Evolutionary conservation across 2,797 vertebrate genomes (phyloP), one percentile per base, ranked within the genome.

Genomic region (Gymnoscopelus microlampas): DNA sequence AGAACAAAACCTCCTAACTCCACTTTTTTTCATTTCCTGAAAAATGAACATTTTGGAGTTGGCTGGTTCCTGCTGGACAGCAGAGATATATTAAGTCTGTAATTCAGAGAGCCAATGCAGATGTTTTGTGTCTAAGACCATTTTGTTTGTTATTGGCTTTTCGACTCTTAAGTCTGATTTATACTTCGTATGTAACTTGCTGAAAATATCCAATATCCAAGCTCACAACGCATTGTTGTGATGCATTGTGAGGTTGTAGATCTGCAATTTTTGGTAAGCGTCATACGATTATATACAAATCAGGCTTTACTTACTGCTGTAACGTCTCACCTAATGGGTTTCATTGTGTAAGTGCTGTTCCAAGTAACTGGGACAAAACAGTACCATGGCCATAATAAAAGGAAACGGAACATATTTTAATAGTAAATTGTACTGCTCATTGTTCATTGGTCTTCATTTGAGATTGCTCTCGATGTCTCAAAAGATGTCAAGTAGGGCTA

Each of bases 401-500:
- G 79, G 82, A 77, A 88, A 14, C 53, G 10, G 8, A 58, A 82
- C 23, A 48, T 71, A 60, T 84, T 80, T 54, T 54, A 68, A 62
- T 62, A n/a, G n/a, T n/a, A 82, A 85, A 86, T 50, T 14, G 39
- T 53, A 49, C 61, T 32, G 54, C 14, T 55, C 5, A 65, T 44
- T 64, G 26, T 64, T 10, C 2, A 44, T 32, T 54, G 7, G 51
- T 50, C n/a, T 50, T 9, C 71, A 77, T 77, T 68, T 77, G 69
- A 70, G 15, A 57, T 35, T 35, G 5, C 5, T 55, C n/a, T 15
- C 66, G 29, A 88, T 77, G 88, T 19, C 19, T 19, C 19, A 19
- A 1, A 19, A 19, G 19, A 19, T 19, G 9, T 9, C 39, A 44
- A 44, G 39, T 44, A 39, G 35, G 32, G 35, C 35, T 44, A 44